phyloP scores from a whole-genome alignment of 1,140 invertebrate genomes.

The Lepidurus couesii region DNA sequence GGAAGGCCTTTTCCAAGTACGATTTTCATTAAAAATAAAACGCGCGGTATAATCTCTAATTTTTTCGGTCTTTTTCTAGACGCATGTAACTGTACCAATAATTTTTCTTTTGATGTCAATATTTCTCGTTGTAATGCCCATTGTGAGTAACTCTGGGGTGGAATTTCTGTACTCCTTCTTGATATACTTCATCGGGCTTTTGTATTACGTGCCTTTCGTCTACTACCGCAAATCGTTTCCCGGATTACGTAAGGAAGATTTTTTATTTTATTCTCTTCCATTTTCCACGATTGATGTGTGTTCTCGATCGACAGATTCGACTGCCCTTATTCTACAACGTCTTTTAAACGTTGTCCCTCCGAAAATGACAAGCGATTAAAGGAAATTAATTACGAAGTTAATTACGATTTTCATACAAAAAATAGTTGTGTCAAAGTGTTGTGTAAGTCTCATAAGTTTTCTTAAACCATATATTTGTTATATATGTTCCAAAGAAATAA shows the following conservation, averaged over 20 bases:
- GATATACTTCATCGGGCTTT: slow-evolving; percentile 63
- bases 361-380: too few relatives aligned
- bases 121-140: slow-evolving; percentile 68
- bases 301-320: too few relatives aligned
- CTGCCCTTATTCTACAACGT: too few relatives aligned
- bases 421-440: too few relatives aligned
- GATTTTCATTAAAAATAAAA: slow-evolving; percentile 28
- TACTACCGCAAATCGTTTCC: slow-evolving; percentile 65
- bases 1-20: slow-evolving; percentile 52
- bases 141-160: slow-evolving; percentile 64
- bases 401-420: too few relatives aligned
- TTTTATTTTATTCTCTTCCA: too few relatives aligned
- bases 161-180: slow-evolving; percentile 71
- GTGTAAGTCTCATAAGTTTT: too few relatives aligned
- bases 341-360: too few relatives aligned
- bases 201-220: slow-evolving; percentile 73
- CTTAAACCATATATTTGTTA: too few relatives aligned
- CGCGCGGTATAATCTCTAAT: not conserved
- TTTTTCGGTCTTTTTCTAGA: slow-evolving; percentile 46
- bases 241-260: slow-evolving; percentile 63
- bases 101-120: slow-evolving; percentile 65
- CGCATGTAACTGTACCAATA: slow-evolving; percentile 68
- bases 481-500: too few relatives aligned
- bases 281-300: too few relatives aligned
- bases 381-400: too few relatives aligned